Conservation (phyloP, 2,113 vertebrate genomes). For the Micronycteris hirsuta region DNA sequence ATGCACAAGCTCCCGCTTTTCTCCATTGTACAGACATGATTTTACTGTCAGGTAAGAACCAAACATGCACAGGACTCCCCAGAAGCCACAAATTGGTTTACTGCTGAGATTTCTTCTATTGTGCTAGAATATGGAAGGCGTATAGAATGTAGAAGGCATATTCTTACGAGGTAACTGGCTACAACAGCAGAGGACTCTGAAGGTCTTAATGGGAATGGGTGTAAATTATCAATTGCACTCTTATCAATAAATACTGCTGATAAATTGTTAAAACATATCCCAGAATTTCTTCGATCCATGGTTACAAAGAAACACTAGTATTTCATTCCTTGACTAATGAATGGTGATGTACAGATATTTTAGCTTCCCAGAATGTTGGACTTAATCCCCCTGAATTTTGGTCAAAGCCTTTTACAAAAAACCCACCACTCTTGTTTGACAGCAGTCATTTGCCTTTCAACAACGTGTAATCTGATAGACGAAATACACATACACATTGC, state of each 20-base stretch:
- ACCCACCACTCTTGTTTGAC: neutral
- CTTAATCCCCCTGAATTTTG: neutral
- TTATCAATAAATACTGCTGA: neutral
- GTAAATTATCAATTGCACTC: neutral
- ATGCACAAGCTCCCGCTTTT: neutral
- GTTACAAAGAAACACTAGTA: neutral
- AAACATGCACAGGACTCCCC: neutral
- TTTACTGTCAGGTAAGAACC: neutral
- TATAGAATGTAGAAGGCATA: no score
- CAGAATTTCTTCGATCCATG: neutral
- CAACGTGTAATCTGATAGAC: neutral
- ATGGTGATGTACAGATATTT: neutral
- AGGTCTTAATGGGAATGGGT: neutral
- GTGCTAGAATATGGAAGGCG: neutral
- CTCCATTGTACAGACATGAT: neutral
- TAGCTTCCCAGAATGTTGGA: neutral
- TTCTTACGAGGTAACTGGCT: neutral
- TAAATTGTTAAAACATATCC: neutral
- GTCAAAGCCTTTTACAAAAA: neutral
- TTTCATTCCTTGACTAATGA: neutral
- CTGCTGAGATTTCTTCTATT: neutral
- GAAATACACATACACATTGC: neutral
- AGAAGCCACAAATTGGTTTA: neutral
- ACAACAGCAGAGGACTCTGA: neutral
- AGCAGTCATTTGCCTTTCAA: neutral